Evolutionary conservation across 2,797 vertebrate species (phyloP).

Genomic region (Adrianichthys oophorus): DNA sequence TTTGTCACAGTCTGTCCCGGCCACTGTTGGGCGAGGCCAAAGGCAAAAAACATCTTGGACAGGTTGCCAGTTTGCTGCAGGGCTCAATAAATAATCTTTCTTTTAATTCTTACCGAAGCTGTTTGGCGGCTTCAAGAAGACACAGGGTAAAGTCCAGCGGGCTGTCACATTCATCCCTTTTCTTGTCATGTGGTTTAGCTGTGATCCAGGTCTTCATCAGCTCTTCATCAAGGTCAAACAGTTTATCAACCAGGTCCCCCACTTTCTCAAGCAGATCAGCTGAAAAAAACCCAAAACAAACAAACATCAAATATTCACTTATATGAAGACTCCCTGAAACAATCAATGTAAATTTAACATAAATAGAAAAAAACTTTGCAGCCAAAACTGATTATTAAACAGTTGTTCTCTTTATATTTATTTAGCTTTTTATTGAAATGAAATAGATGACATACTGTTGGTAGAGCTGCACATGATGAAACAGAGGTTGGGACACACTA

Average conservation of each 20-base stretch:
- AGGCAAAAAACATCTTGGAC: no score
- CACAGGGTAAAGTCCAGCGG: slow-evolving; percentile 76
- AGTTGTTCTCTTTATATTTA: not conserved
- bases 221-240: slow-evolving; percentile 94
- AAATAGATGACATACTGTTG: slow-evolving; percentile 77
- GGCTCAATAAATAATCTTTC: not conserved
- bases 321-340: slow-evolving; percentile 9
- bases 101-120: slow-evolving; percentile 83
- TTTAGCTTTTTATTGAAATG: not conserved
- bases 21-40: no score
- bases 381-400: not conserved
- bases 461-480: slow-evolving; percentile 98
- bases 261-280: slow-evolving; percentile 92
- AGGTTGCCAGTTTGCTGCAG: no score
- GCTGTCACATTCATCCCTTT: slow-evolving; percentile 42
- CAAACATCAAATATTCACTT: not conserved
- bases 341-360: not conserved
- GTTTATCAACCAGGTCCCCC: slow-evolving; percentile 92
- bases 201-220: slow-evolving; percentile 91
- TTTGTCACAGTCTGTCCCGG: no score
- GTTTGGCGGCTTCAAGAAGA: slow-evolving; percentile 90
- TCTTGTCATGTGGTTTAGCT: slow-evolving; percentile 39
- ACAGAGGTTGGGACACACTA: slow-evolving; percentile 82
- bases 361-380: not conserved
- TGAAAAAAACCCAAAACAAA: slow-evolving; percentile 52